These are phyloP conservation scores for Streptopelia turtur DNA, from an alignment of 2,797 vertebrate species.

Conservation along the genomic window DNA sequence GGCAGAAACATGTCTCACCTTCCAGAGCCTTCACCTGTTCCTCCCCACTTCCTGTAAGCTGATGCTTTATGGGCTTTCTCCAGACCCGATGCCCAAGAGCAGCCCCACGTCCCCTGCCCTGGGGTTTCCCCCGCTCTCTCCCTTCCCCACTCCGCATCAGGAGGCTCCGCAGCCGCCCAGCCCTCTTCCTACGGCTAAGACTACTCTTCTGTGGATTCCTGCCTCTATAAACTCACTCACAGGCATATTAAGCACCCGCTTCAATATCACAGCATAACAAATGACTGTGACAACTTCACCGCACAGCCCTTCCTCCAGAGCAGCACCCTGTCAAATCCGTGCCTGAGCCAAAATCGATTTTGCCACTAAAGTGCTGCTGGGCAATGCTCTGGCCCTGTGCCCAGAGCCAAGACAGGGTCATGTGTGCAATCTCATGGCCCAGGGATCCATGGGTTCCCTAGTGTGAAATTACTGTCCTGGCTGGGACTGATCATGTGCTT, in stretches of 20 bases:
- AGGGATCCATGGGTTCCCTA: rapidly evolving
- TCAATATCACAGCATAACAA: neutral
- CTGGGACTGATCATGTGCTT: rapidly evolving
- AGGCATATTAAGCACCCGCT: neutral
- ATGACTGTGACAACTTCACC: rapidly evolving
- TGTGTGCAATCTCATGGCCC: neutral
- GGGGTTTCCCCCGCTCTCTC: neutral
- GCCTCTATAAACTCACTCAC: rapidly evolving
- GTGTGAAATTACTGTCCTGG: neutral
- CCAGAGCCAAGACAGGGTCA: neutral
- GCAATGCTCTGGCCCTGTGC: neutral
- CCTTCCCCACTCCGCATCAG: rapidly evolving
- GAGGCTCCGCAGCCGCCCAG: neutral
- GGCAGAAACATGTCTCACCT: neutral
- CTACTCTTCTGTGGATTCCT: neutral
- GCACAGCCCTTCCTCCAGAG: neutral
- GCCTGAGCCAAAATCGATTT: rapidly evolving
- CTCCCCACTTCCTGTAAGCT: rapidly evolving
- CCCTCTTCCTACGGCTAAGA: rapidly evolving
- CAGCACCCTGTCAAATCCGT: neutral
- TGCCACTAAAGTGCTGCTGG: neutral
- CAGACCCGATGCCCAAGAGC: rapidly evolving
- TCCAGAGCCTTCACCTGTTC: neutral
- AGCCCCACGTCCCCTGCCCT: rapidly evolving
- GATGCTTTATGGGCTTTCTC: rapidly evolving